These are phyloP conservation scores for Hypanus sabinus DNA, from an alignment of 2,113 vertebrate species.

Conservation along the genomic window DNA sequence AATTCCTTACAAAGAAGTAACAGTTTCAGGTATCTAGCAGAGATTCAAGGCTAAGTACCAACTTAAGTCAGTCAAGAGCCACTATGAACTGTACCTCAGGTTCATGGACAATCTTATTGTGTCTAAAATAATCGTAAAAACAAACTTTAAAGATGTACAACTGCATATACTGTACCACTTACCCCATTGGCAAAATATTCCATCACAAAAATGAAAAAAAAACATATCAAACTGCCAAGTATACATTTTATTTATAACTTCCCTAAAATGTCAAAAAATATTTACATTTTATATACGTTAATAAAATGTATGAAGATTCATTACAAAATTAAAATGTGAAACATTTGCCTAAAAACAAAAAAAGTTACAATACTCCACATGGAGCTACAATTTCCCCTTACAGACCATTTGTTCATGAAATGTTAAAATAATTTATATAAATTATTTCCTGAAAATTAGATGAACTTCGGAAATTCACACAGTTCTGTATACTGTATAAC, in stretches of 20 bases:
- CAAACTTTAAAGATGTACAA: slow-evolving; percentile 29
- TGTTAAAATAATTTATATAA: slow-evolving; percentile 79
- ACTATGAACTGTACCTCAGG: slow-evolving; percentile 5
- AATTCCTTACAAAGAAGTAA: not conserved
- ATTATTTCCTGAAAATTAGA: slow-evolving; percentile 68
- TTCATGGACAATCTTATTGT: slow-evolving; percentile 20
- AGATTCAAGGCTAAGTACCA: not conserved
- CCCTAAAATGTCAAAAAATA: slow-evolving; percentile 78
- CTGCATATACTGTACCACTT: slow-evolving; percentile 34
- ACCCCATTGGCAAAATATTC: slow-evolving; percentile 24
- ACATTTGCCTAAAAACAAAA: slow-evolving; percentile 61
- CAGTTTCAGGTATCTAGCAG: not conserved
- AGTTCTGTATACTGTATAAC: slow-evolving; percentile 54
- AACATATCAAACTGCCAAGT: slow-evolving; percentile 51
- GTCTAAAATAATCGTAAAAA: slow-evolving; percentile 27
- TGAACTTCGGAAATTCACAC: slow-evolving; percentile 54
- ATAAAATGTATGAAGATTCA: slow-evolving; percentile 68
- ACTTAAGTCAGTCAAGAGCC: slow-evolving; percentile 24
- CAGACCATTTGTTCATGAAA: slow-evolving; percentile 65
- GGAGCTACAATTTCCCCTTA: slow-evolving; percentile 58
- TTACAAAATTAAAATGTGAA: slow-evolving; percentile 65
- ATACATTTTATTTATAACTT: slow-evolving; percentile 84
- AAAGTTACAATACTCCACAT: slow-evolving; percentile 51
- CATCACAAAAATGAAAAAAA: slow-evolving; percentile 39
- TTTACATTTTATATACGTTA: slow-evolving; percentile 64